Base-by-base conservation (phyloP, 2,113 vertebrate genomes). In the Chionodraco myersi region DNA sequence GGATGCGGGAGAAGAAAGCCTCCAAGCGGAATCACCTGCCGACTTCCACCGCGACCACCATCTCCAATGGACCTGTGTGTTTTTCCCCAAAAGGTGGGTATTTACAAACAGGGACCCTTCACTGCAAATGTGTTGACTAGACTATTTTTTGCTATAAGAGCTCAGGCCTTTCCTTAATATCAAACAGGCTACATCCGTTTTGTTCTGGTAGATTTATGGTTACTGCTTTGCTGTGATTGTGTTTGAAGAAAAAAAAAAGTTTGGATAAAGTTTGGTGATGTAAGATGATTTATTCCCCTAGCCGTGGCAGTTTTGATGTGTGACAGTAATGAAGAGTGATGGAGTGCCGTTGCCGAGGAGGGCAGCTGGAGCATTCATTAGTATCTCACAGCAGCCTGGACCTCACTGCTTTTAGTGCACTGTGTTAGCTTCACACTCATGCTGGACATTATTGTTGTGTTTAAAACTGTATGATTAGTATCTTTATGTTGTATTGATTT, bases 241-340 rank as follows among this genome's bases (percentile, higher is more conserved):
- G 30, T 36, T 12, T 52, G 65, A 56, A 83, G 49, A n/a, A 6
- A 94, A 94, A 53, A 80, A 94, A 96, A 92, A 90, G 84, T 95
- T 96, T 95, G 91, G 60, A 52, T 74, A 88, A 92, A 91, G 78
- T 88, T 91, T 83, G 92, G 91, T 94, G 95, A 95, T 92, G 94
- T 91, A 90, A 94, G 95, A 89, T 96, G 95, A 98, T 97, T 97
- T 97, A 97, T 97, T 95, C 95, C 94, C 94, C 94, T 92, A 81
- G 93, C 95, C 94, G 95, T 95, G 93, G 95, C 95, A 95, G 95
- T 97, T 97, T 93, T 97, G 95, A 95, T 97, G 96, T 96, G 96
- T 99, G 97, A 98, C 98, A 98, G 97, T 97, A 98, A 99, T 99
- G 96, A 98, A 97, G 97, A 99, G 96, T 98, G 97, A 99, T 98